Conservation (phyloP, 2,888 invertebrate genomes). For the Lycocerus yunnanus region DNA sequence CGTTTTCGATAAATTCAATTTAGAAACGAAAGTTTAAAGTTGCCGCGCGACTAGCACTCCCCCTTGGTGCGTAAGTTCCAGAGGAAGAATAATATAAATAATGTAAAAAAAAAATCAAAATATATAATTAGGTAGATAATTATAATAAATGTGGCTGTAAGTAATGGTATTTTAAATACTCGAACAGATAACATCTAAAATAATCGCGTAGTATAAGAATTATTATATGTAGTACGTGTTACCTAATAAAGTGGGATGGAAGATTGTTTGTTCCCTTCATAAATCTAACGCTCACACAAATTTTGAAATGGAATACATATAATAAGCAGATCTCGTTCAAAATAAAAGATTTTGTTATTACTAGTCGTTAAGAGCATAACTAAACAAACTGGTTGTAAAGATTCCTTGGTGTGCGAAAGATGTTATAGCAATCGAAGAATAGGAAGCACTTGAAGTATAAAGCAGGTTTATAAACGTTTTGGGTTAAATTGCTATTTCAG, state of each 20-base stretch:
- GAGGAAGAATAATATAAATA: not conserved
- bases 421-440: not conserved
- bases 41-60: not conserved
- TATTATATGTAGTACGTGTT: not conserved
- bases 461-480: not conserved
- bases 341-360: not conserved
- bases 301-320: not conserved
- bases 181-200: not conserved
- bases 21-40: constrained; percentile 23
- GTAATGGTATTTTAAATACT: not conserved
- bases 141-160: not conserved
- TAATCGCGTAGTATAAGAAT: not conserved
- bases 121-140: not conserved
- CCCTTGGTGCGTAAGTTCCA: not conserved
- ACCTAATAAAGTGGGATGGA: not conserved
- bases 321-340: not conserved
- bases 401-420: not conserved
- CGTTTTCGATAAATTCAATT: constrained; percentile 13
- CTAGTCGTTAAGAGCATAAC: not conserved
- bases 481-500: constrained; percentile 42
- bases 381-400: not conserved
- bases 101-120: not conserved
- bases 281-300: not conserved
- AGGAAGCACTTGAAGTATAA: constrained; percentile 1
- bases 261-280: not conserved